Evolutionary conservation across 2,113 vertebrate genomes (phyloP).

Genomic region (Scomber japonicus): DNA sequence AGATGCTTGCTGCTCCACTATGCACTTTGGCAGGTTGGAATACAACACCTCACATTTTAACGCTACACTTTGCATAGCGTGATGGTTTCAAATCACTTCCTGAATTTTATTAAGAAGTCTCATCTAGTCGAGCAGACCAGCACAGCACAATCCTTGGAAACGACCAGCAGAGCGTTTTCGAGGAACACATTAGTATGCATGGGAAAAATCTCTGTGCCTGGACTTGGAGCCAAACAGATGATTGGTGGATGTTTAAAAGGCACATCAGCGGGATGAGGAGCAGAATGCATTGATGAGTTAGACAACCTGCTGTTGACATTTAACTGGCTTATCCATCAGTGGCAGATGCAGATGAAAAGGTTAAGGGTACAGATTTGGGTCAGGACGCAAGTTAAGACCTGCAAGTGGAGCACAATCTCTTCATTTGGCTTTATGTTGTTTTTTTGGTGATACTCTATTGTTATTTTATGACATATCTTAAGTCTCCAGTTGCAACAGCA

Average conservation of each 20-base stretch:
- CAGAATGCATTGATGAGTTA: slow-evolving; percentile 15
- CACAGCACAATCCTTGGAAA: slow-evolving; percentile 45
- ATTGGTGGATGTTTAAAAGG: slow-evolving; percentile 56
- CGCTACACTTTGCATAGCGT: slow-evolving; percentile 20
- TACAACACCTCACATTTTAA: slow-evolving; percentile 20
- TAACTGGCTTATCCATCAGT: slow-evolving; percentile 34
- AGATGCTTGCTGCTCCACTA: slow-evolving; percentile 5
- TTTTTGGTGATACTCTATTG: background rate
- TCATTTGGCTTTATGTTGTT: background rate
- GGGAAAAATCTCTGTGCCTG: slow-evolving; percentile 45
- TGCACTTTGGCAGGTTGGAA: slow-evolving; percentile 19
- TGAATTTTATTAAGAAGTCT: slow-evolving; percentile 32
- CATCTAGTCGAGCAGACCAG: slow-evolving; percentile 13
- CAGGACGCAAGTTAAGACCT: slow-evolving; percentile 46
- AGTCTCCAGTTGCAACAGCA: slow-evolving; percentile 38
- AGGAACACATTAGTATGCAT: slow-evolving; percentile 60
- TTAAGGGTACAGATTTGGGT: slow-evolving; percentile 42
- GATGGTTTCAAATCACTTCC: slow-evolving; percentile 37
- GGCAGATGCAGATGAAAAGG: slow-evolving; percentile 28
- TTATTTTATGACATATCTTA: slow-evolving; percentile 14
- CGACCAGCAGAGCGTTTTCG: slow-evolving; percentile 43
- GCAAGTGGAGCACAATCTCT: background rate
- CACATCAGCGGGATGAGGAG: slow-evolving; percentile 31
- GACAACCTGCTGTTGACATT: slow-evolving; percentile 36
- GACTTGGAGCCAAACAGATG: slow-evolving; percentile 47